A percentile compares a stretch with the other conserved stretches of the same genome.
Evolutionary conservation across 2,797 vertebrate genomes (phyloP).

Genomic region (Sebastes glaucus): DNA sequence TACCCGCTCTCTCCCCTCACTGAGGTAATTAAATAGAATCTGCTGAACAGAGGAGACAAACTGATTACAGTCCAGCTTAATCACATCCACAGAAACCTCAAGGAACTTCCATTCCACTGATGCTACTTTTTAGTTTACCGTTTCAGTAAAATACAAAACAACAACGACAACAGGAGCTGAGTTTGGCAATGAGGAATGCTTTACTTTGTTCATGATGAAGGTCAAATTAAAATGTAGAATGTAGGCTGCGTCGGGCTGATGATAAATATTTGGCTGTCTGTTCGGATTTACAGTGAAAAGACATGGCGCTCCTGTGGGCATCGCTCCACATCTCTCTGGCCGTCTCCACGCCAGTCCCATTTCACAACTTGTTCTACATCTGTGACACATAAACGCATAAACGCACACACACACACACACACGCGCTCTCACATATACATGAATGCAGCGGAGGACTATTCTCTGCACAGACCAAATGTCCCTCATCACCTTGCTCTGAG

Average conservation of each 20-base stretch:
- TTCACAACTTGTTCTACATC: conserved; percentile 79
- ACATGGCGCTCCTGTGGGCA: conserved; percentile 70
- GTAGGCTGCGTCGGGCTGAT: conserved; percentile 27
- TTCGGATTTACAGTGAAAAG: conserved; percentile 69
- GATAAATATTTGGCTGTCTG: conserved; percentile 66
- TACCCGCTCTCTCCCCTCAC: conserved; percentile 14
- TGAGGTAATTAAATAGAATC: conserved; percentile 66
- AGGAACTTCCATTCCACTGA: conserved; percentile 24
- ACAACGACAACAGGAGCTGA: background rate
- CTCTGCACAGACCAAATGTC: conserved; percentile 53
- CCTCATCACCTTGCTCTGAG: conserved; percentile 83
- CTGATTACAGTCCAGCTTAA: conserved; percentile 66
- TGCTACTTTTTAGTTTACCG: background rate
- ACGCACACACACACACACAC: background rate
- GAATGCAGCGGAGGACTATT: conserved; percentile 31
- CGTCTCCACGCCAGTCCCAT: conserved; percentile 70
- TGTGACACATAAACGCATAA: conserved; percentile 45
- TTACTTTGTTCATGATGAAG: conserved; percentile 64
- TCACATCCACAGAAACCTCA: conserved; percentile 41
- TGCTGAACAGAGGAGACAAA: conserved; percentile 58
- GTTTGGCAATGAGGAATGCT: conserved; percentile 10
- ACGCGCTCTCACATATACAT: conserved; percentile 14
- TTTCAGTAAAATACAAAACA: background rate
- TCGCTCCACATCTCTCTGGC: conserved; percentile 51
- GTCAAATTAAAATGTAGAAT: conserved; percentile 66